Evolutionary conservation across 2,113 vertebrate species (phyloP).

Genomic region (Istiophorus platypterus): DNA sequence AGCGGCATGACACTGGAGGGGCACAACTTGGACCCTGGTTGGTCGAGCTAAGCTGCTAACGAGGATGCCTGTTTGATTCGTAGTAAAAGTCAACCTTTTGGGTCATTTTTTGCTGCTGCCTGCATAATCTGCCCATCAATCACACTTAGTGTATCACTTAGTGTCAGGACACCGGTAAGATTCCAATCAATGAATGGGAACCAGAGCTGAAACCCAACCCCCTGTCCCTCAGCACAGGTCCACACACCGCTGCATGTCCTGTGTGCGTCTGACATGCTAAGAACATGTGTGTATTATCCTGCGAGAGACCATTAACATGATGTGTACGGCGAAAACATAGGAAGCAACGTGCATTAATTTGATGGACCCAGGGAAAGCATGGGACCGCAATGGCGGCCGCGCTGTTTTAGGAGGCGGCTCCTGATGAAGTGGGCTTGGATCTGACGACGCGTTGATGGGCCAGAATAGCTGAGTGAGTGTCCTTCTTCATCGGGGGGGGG

Average conservation of each 20-base stretch:
- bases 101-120: slow-evolving; percentile 25
- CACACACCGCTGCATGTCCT: neutral
- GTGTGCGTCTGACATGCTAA: slow-evolving; percentile 43
- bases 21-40: too few relatives aligned
- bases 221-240: slow-evolving; percentile 59
- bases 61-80: slow-evolving; percentile 29
- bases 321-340: slow-evolving; percentile 43
- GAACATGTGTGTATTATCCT: slow-evolving; percentile 16
- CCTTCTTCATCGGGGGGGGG: slow-evolving; percentile 72
- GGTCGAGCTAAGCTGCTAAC: slow-evolving; percentile 2
- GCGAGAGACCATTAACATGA: slow-evolving; percentile 38
- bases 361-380: slow-evolving; percentile 31
- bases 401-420: slow-evolving; percentile 50
- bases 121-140: slow-evolving; percentile 45
- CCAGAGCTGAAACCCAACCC: slow-evolving; percentile 48
- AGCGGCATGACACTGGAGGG: neutral
- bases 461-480: slow-evolving; percentile 74
- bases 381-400: slow-evolving; percentile 55
- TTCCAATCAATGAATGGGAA: slow-evolving; percentile 58
- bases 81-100: slow-evolving; percentile 30
- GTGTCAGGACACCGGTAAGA: slow-evolving; percentile 55
- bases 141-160: slow-evolving; percentile 50
- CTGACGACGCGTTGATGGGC: slow-evolving; percentile 59
- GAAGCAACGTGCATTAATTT: slow-evolving; percentile 39
- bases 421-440: slow-evolving; percentile 79